Percentiles rank a stretch among this genome's conserved stretches.
These are phyloP conservation scores for Zeuzera pyrina DNA, from an alignment of 2,888 invertebrate genomes.

Conservation along the genomic window DNA sequence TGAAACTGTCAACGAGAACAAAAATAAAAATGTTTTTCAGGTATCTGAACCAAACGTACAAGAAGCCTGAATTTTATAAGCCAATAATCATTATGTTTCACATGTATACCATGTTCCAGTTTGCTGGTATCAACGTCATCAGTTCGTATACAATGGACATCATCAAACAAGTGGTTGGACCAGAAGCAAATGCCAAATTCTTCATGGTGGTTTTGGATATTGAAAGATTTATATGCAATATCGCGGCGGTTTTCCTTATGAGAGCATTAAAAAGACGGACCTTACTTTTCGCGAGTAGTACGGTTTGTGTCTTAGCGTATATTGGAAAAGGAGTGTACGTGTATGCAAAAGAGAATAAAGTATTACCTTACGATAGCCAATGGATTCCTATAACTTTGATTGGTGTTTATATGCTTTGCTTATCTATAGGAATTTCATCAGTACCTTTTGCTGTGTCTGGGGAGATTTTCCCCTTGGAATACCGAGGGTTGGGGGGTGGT, in stretches of 20 bases:
- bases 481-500: conserved; percentile 77
- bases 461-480: conserved; percentile 77
- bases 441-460: conserved; percentile 82
- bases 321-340: conserved; percentile 64
- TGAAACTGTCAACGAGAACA: conserved; percentile 25
- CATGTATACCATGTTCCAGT: conserved; percentile 77
- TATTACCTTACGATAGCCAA: conserved; percentile 41
- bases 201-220: conserved; percentile 77
- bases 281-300: conserved; percentile 72
- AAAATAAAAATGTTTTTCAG: conserved; percentile 30
- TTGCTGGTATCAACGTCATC: conserved; percentile 80
- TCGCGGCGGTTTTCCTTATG: conserved; percentile 74
- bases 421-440: conserved; percentile 75
- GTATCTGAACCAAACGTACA: conserved; percentile 36
- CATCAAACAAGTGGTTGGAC: conserved; percentile 72
- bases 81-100: conserved; percentile 75
- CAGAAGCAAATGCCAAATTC: conserved; percentile 73
- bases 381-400: conserved; percentile 66
- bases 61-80: conserved; percentile 71
- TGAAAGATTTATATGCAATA: conserved; percentile 74
- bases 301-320: conserved; percentile 73
- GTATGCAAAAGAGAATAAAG: conserved; percentile 38
- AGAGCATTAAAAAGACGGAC: conserved; percentile 74
- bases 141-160: conserved; percentile 79
- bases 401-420: conserved; percentile 70